These are phyloP conservation scores for Leptothorax acervorum DNA, from an alignment of 2,888 invertebrate genomes.

Conservation along the genomic window DNA sequence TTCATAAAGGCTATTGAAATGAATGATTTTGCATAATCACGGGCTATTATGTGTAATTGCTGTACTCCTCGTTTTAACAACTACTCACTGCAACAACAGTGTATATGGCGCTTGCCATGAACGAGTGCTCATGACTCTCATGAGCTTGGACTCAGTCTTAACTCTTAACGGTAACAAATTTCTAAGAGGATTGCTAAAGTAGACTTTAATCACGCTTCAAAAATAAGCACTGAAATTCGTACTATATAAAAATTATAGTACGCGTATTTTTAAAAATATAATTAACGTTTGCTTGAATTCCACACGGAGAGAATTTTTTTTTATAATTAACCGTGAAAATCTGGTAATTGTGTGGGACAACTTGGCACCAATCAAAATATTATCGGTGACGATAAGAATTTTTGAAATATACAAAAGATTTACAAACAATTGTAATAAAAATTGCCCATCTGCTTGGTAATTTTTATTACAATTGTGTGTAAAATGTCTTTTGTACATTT, in stretches of 20 bases:
- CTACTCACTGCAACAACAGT: not conserved
- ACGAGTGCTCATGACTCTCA: too few relatives aligned
- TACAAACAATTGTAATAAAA: too few relatives aligned
- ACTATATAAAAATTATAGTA: not conserved
- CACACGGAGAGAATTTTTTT: too few relatives aligned
- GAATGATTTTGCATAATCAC: constrained; percentile 47
- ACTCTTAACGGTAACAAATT: constrained; percentile 1
- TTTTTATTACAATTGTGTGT: too few relatives aligned
- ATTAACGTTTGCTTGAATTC: not conserved
- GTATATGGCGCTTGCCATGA: not conserved
- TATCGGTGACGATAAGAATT: too few relatives aligned
- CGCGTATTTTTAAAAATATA: not conserved
- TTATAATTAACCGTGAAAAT: too few relatives aligned
- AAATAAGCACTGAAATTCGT: not conserved
- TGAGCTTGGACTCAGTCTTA: not conserved
- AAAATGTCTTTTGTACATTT: too few relatives aligned
- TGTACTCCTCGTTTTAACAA: constrained; percentile 26
- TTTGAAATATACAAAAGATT: too few relatives aligned
- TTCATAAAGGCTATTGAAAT: constrained; percentile 36
- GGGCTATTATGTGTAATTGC: constrained; percentile 29
- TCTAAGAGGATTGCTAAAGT: not conserved
- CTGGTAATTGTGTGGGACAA: too few relatives aligned
- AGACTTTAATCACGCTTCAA: not conserved
- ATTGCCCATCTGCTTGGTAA: too few relatives aligned
- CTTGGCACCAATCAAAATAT: too few relatives aligned